These are phyloP conservation scores for Caenorhabditis sp. DNA, from an alignment of 2,888 invertebrate genomes.

Conservation along the genomic window DNA sequence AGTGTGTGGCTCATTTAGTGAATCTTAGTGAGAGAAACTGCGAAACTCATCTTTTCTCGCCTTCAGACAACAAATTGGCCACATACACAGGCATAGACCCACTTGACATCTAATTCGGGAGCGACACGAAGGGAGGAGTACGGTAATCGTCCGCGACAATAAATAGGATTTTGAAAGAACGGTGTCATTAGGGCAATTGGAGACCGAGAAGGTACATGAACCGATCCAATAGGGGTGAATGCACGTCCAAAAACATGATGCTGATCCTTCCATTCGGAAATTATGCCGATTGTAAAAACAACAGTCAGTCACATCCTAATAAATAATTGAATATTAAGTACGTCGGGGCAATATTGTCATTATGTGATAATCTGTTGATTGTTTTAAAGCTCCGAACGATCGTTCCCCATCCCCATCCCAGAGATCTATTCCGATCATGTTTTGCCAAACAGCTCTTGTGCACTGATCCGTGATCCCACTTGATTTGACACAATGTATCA, in stretches of 20 bases:
- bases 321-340: conserved; percentile 25
- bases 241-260: conserved; percentile 34
- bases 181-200: conserved; percentile 49
- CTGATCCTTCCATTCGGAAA: conserved; percentile 6
- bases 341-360: conserved; percentile 4
- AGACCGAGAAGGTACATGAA: conserved; percentile 17
- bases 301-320: conserved; percentile 9
- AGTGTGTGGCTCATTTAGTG: conserved; percentile 45
- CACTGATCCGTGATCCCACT: conserved; percentile 44
- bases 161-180: conserved; percentile 45
- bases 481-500: conserved; percentile 40
- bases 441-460: conserved; percentile 31
- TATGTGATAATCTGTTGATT: conserved; percentile 41
- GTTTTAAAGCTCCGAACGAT: conserved; percentile 5
- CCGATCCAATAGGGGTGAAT: conserved; percentile 1
- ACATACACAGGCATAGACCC: conserved; percentile 37
- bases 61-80: conserved; percentile 48
- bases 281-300: neutral
- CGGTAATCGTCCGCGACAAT: neutral
- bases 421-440: neutral
- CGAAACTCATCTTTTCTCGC: conserved; percentile 36
- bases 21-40: conserved; percentile 14
- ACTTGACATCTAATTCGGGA: conserved; percentile 56
- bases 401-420: neutral
- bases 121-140: neutral